Evolutionary conservation across 2,888 invertebrate species (phyloP), one percentile per base, ranked within the genome.

Genomic region (Stenurella melanura): DNA sequence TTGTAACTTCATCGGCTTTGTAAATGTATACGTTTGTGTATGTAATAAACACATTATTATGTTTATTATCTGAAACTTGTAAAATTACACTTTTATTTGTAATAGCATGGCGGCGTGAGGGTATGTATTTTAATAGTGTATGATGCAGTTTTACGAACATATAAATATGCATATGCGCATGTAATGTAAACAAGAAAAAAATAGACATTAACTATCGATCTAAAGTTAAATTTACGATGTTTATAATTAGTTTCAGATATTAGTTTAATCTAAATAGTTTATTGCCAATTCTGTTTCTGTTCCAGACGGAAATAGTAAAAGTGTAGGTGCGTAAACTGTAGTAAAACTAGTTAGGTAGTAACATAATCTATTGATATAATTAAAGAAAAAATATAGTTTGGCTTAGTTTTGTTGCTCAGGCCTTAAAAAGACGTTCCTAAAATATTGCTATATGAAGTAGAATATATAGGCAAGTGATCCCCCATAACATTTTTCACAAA

Each of bases 201-300:
- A 21, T 19, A 18, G 12, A 17, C 15, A 54, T 68, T 68, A 56
- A 34, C 30, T 57, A 38, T 56, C 30, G 68, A 57, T 57, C 50
- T 19, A 68, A 56, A 50, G 30, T 30, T 30, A 68, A 68, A 56
- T 68, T 68, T 68, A 68, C 57, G 56, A 57, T 68, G 57, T 68
- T 5, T 68, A 68, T 68, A 68, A 57, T 68, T 56, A 68, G 17
- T 30, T 68, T 56, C 57, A 56, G 19, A 70, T 58, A 57, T 68
- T 68, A 68, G 26, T 68, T 68, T 30, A n/a, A 68, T 68, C 7
- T 26, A 4, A 38, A 19, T 67, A 56, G 26, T 67, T 57, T 68
- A 69, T 38, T 19, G 58, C 30, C 18, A 38, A 54, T 58, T 70
- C 10, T 64, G 42, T 60, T 56, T 58, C 12, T 5, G 6, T 34